A percentile compares a stretch with the other conserved stretches of the same genome.
These are phyloP conservation scores for Gastrophysa polygoni DNA, from an alignment of 2,888 invertebrate genomes.

Conservation along the genomic window DNA sequence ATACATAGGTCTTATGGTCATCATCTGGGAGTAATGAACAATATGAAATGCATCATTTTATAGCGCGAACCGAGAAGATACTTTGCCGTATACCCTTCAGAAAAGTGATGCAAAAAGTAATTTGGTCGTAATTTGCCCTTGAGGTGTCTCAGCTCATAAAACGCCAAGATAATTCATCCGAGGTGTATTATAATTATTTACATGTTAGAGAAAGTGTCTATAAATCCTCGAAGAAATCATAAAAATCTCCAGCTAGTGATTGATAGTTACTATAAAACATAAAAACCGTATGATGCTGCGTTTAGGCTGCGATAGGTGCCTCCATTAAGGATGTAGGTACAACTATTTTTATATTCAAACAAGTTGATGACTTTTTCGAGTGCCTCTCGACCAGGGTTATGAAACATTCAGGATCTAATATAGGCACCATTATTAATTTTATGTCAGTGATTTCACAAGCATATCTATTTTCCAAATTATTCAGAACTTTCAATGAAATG, in stretches of 20 bases:
- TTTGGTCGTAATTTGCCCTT: constrained; percentile 13
- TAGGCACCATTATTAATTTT: too few species aligned
- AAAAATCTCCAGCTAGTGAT: neutral
- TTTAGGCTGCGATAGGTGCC: too few species aligned
- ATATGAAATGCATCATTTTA: constrained; percentile 16
- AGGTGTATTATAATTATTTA: constrained; percentile 1
- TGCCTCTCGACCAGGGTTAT: too few species aligned
- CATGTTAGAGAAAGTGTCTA: constrained; percentile 9
- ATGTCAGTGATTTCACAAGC: too few species aligned
- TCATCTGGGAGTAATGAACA: constrained; percentile 14
- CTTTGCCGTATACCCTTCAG: neutral
- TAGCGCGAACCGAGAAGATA: constrained; percentile 10
- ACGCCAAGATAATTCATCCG: neutral
- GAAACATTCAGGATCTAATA: too few species aligned
- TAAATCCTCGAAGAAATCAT: neutral
- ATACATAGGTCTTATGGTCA: neutral
- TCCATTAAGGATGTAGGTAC: too few species aligned
- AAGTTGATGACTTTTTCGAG: too few species aligned
- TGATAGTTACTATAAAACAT: neutral
- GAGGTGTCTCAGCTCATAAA: constrained; percentile 1
- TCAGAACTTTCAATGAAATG: too few species aligned
- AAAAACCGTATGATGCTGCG: neutral
- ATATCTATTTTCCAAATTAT: too few species aligned
- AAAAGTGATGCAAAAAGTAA: constrained; percentile 1
- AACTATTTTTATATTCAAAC: too few species aligned